Evolutionary conservation across 2,113 vertebrate species (phyloP), one percentile per base, ranked within the genome.

Genomic region (Scomber japonicus): DNA sequence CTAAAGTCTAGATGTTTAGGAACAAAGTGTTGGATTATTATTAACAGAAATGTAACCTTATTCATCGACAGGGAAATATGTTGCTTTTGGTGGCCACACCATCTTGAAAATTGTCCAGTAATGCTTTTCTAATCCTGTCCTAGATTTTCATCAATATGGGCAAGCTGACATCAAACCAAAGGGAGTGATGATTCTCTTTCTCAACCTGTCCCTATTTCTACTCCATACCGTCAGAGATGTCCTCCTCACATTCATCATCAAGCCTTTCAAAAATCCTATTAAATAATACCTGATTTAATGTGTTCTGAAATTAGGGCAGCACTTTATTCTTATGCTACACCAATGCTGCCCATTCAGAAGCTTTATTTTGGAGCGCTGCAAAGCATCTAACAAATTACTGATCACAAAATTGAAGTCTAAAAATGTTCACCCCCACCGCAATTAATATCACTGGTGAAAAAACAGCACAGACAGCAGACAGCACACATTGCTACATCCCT

Each of bases 61-160:
- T 62, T 82, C 64, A 79, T 84, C 49, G 64, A 17, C 63, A 65
- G 27, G 40, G 57, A 82, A 83, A 81, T 65, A 67, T 63, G 65
- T 75, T 78, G 57, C 1, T n/a, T 56, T 79, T 61, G 17, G 66
- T 73, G 59, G 74, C 62, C 62, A 61, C 80, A 50, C 27, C 75
- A 3, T 56, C 51, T 45, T 81, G 57, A 54, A 78, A 76, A 81
- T 75, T 79, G 45, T 85, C 71, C 56, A 4, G 65, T 80, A 82
- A 88, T 81, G 71, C 85, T 66, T 16, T 19, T 19, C 9, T 84
- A 89, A 91, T 86, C 67, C 73, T 45, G 27, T 76, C 59, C 57
- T 45, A 49, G 31, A 74, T 76, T 73, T 67, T 72, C 7, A 73
- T 71, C 74, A 81, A 72, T 66, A 56, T 50, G 62, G 62, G 45